Base-by-base conservation (phyloP, 2,113 vertebrate genomes). In the Nycticorax nycticorax region DNA sequence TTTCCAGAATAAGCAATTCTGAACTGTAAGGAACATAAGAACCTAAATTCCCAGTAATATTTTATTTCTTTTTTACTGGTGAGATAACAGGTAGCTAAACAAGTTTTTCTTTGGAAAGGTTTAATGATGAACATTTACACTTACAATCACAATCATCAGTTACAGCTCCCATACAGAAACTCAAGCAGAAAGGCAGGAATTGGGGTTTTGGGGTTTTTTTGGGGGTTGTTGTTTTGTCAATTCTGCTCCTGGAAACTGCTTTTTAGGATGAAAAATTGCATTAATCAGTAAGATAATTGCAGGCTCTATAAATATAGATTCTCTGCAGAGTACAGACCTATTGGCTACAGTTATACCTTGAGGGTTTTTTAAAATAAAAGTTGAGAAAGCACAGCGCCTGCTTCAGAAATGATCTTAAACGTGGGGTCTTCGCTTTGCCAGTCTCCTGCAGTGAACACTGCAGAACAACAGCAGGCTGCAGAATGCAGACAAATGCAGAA, bases 401-500 rank as follows among this genome's bases (percentile, higher is more conserved):
- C 47, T 63, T 83, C 62, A 85, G 59, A 93, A 78, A 77, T 91
- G 62, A 53, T 43, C 35, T 93, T 79, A 83, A 97, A 82, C 3
- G 16, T 4, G 68, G 33, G 14, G 12, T 89, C 77, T 94, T 89
- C 2, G 2, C 15, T 88, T 79, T 88, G 83, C 68, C 78, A 64
- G 16, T 41, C 55, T 96, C 48, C 85, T 88, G 47, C 76, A 72
- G 77, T 47, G 62, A 95, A 72, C 14, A 32, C 50, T 67, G 50
- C 47, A 92, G 82, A 92, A 95, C 26, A 88, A 64, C 56, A 92
- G 88, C 56, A 59, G 37, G 62, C 59, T 89, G 45, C 43, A 59
- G 78, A 96, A 74, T 27, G 63, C 76, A 89, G 74, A 76, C 62
- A 94, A 93, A 96, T 84, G 66, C 57, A 89, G 66, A 77, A 88